These are phyloP conservation scores for Todus mexicanus DNA, from an alignment of 2,797 vertebrate genomes.

Conservation along the genomic window DNA sequence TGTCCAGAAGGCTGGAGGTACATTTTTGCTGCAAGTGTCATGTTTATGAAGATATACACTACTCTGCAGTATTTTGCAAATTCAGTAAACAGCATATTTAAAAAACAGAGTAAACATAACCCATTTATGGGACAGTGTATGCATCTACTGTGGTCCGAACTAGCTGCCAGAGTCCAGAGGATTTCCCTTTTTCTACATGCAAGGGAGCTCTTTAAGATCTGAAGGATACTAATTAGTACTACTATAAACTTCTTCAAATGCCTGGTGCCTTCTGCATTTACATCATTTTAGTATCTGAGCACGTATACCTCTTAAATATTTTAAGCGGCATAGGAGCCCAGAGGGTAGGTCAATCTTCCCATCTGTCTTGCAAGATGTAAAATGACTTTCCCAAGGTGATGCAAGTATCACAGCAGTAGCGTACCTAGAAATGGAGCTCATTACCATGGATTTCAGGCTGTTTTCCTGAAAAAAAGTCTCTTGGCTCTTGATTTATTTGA, in stretches of 20 bases:
- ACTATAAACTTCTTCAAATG: neutral
- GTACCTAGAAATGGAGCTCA: neutral
- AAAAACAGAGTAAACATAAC: neutral
- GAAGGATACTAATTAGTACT: neutral
- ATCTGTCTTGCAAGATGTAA: neutral
- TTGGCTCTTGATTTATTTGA: neutral
- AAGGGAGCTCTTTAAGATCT: neutral
- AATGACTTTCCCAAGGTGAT: neutral
- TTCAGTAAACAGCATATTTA: neutral
- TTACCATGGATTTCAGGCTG: neutral
- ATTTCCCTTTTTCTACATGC: neutral
- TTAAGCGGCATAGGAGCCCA: neutral
- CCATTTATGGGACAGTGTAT: neutral
- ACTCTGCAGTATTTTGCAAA: neutral
- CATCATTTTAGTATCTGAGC: neutral
- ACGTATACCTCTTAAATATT: neutral
- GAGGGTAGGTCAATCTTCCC: neutral
- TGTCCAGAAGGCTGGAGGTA: neutral
- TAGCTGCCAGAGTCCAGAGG: neutral
- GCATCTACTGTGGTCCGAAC: neutral
- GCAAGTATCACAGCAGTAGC: neutral
- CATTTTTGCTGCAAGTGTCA: neutral
- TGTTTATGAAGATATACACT: neutral
- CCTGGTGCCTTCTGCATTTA: neutral
- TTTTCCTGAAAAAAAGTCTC: neutral